Base-by-base conservation (phyloP, 1,140 invertebrate genomes). In the Thaumetopoea pityocampa region DNA sequence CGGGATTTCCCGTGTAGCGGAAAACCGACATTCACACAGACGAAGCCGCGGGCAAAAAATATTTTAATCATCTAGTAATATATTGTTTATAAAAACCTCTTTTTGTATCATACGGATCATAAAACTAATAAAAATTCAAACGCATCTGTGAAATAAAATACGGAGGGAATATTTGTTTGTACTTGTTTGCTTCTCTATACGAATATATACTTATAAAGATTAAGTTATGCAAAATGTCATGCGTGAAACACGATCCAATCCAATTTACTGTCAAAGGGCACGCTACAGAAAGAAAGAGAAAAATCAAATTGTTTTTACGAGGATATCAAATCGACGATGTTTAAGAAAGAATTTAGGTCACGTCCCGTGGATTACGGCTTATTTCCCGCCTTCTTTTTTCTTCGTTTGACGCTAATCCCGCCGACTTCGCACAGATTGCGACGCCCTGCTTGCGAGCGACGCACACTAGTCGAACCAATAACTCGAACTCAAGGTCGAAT, bases 361-460 rank as follows among this genome's bases (percentile, higher is more conserved):
- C 74, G 71, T 76, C 67, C 70, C 59, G 42, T 58, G 69, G 74
- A 79, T 79, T 76, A 79, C 68, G 69, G 65, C 66, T 76, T 79
- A 79, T 76, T 79, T 70, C 63, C 66, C 57, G 68, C 72, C 61
- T 67, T 67, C 66, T 69, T 76, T 79, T 79, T 73, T 79, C 74
- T 79, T 74, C 74, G 67, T 76, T 73, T 74, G 71, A 67, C 66
- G 67, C 62, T 76, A 79, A 79, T 73, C 74, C 69, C 62, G 49
- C 40, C 60, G 64, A 57, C 45, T 62, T 59, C 50, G 51, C 55
- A 51, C 52, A 67, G 59, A 67, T 69, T 67, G 62, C 50, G 42
- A 46, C 53, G 51, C 45, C 46, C 41, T 46, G 50, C 55, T 43
- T 53, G 34, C 56, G 46, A 42, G 37, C 42, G 34, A 45, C 51